These are phyloP conservation scores for Eubucco bourcierii DNA, from an alignment of 2,113 vertebrate species.

Conservation along the genomic window DNA sequence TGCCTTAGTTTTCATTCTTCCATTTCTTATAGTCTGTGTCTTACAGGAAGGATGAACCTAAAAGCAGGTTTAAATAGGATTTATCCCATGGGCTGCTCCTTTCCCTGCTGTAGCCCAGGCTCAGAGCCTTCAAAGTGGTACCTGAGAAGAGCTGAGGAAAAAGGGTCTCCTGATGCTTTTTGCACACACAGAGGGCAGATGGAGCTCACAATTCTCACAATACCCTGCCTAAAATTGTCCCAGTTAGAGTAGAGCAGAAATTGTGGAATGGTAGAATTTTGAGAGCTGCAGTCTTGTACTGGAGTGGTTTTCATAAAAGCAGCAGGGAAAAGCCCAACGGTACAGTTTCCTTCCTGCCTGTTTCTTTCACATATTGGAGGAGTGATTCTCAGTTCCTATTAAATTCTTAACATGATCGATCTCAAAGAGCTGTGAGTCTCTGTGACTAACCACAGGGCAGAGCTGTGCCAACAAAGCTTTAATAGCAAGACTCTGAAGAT, in stretches of 20 bases:
- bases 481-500: background rate
- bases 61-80: background rate
- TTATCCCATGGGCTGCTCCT: background rate
- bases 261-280: background rate
- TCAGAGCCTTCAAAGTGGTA: background rate
- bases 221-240: background rate
- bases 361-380: background rate
- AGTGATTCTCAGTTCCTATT: background rate
- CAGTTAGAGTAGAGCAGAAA: background rate
- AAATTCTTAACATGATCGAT: background rate
- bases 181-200: background rate
- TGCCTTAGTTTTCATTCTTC: background rate
- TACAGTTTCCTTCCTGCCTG: background rate
- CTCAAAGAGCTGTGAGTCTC: background rate
- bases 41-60: background rate
- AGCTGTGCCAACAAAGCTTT: slow-evolving; percentile 1
- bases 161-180: background rate
- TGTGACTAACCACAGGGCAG: background rate
- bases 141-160: background rate
- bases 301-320: background rate
- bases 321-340: background rate
- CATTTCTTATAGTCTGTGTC: background rate
- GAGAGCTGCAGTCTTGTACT: background rate
- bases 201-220: background rate
- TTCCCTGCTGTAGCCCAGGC: background rate